A percentile compares a stretch with the other conserved stretches of the same genome.
These are phyloP conservation scores for Pachliopta kotzebuea DNA, from an alignment of 2,888 invertebrate genomes.

Conservation along the genomic window DNA sequence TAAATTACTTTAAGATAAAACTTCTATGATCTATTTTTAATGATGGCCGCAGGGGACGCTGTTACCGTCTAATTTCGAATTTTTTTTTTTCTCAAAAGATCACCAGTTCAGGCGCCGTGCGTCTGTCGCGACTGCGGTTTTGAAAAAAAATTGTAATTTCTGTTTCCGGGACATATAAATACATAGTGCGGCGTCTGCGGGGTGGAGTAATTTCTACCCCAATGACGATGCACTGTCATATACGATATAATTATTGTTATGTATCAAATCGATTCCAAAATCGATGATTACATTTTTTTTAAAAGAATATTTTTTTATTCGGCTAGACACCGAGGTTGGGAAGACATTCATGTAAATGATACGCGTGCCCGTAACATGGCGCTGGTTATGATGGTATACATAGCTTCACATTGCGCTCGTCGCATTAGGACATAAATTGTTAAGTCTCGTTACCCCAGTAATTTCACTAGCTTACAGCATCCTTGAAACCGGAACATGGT, in stretches of 20 bases:
- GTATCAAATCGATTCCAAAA: slow-evolving; percentile 37
- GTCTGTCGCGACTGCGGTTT: slow-evolving; percentile 46
- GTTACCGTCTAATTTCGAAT: slow-evolving; percentile 65
- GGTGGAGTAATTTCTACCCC: slow-evolving; percentile 38
- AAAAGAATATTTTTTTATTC: no score
- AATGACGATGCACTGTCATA: slow-evolving; percentile 30
- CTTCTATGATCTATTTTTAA: slow-evolving; percentile 73
- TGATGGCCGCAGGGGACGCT: slow-evolving; percentile 59
- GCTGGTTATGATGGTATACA: no score
- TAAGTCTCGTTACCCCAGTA: no score
- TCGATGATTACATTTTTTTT: slow-evolving; percentile 30
- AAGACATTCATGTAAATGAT: no score
- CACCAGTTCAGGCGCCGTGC: slow-evolving; percentile 57
- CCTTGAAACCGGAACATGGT: no score
- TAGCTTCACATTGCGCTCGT: no score
- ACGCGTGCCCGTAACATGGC: no score
- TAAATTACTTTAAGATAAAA: slow-evolving; percentile 50
- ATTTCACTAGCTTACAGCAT: no score
- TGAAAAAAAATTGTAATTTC: slow-evolving; percentile 48
- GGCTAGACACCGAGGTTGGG: no score
- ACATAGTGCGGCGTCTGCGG: slow-evolving; percentile 33
- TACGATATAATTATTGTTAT: slow-evolving; percentile 38
- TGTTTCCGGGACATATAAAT: slow-evolving; percentile 47
- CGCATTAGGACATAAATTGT: no score
- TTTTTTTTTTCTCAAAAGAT: slow-evolving; percentile 52